Conservation (phyloP, 92 coral and sea anemone genomes). For the Phymanthus crucifer region DNA sequence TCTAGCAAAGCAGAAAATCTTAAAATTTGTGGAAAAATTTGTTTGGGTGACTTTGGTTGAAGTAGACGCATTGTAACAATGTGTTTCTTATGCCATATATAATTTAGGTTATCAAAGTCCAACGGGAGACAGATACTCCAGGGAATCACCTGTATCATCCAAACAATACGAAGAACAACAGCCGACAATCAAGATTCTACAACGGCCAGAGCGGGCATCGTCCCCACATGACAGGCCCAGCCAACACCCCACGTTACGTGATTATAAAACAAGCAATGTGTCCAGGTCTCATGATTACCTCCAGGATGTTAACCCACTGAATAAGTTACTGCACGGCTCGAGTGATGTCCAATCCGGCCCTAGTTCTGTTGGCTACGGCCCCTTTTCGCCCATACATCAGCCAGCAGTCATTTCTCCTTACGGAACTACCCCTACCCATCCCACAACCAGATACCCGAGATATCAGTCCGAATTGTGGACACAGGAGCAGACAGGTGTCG, state of each 20-base stretch:
- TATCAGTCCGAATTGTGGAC: conserved; percentile 4
- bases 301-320: background rate
- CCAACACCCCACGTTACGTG: conserved; percentile 11
- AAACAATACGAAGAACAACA: conserved; percentile 44
- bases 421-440: conserved; percentile 19
- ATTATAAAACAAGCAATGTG: conserved; percentile 30
- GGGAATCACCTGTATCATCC: conserved; percentile 42
- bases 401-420: conserved; percentile 8
- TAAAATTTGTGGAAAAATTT: too few relatives aligned
- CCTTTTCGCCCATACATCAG: conserved; percentile 29
- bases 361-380: background rate
- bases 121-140: conserved; percentile 30
- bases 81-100: too few relatives aligned
- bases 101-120: conserved; percentile 60
- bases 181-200: conserved; percentile 65
- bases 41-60: too few relatives aligned
- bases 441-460: conserved; percentile 10
- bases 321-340: background rate
- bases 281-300: conserved; percentile 12
- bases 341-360: background rate
- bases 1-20: too few relatives aligned
- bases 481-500: background rate
- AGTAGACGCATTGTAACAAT: too few relatives aligned
- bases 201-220: conserved; percentile 51
- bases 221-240: conserved; percentile 35